phyloP scores from a whole-genome alignment of 2,113 vertebrate species.

The Anoplopoma fimbria region DNA sequence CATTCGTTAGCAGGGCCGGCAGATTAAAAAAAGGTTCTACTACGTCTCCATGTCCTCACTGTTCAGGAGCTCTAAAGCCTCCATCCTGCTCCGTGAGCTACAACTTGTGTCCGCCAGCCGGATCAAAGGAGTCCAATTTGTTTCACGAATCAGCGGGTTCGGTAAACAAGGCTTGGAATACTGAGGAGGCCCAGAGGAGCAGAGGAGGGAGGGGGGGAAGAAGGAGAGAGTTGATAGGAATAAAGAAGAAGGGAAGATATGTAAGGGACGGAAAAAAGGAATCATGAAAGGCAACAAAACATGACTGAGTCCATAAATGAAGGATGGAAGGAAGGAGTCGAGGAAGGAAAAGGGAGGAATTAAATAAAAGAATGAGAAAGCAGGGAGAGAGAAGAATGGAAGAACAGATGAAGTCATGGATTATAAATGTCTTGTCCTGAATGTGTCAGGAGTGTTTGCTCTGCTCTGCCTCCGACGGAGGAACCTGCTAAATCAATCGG shows the following conservation, averaged over 20 bases:
- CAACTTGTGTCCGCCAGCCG: neutral
- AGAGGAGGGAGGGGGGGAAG: neutral
- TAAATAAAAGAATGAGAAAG: conserved; percentile 14
- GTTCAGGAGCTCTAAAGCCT: neutral
- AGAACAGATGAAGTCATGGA: conserved; percentile 52
- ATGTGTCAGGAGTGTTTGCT: conserved; percentile 72
- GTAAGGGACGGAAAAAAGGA: neutral
- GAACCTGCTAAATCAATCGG: conserved; percentile 72
- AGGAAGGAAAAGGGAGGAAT: neutral
- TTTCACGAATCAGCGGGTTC: conserved; percentile 38
- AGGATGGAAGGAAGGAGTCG: neutral
- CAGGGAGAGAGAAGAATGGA: conserved; percentile 25
- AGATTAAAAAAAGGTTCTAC: conserved; percentile 34
- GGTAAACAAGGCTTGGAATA: conserved; percentile 27
- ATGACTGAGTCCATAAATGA: conserved; percentile 2
- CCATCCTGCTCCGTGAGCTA: conserved; percentile 20
- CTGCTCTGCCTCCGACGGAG: conserved; percentile 51
- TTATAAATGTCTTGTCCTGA: conserved; percentile 71
- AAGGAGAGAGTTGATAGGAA: neutral
- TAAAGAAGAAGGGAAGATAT: neutral
- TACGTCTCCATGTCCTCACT: neutral
- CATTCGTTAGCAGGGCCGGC: conserved; percentile 27
- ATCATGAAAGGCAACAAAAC: neutral
- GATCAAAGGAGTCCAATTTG: conserved; percentile 45
- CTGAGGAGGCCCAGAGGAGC: neutral